Base-by-base conservation (phyloP, 2,797 vertebrate genomes). In the Hirundo rustica region DNA sequence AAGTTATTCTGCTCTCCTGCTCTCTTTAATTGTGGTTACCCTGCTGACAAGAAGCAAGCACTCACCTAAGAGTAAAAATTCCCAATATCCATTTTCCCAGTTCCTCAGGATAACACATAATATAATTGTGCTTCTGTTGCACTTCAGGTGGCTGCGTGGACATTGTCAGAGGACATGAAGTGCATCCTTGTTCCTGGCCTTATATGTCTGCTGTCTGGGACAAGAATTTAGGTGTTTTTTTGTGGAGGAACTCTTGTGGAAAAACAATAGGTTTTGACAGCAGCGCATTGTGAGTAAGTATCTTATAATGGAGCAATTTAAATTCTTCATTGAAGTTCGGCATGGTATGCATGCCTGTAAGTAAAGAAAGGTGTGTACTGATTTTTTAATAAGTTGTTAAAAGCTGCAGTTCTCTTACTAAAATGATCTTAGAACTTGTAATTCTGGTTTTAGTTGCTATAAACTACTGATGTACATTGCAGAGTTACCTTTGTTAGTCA, bases 91-190 rank as follows among this genome's bases (percentile, higher is more conserved):
- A 30, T 19, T 77, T 93, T 64, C 23, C 13, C 22, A 14, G 2
- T 84, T 90, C 16, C 18, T 64, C 19, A 75, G 66, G 13, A 25
- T 45, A 83, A 42, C 6, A 13, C 1, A 2, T 53, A 48, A 38
- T 5, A 5, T 30, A 72, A 57, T 10, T 70, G 32, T 10, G 27
- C 5, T 87, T 81, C 15, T 84, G 6, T 65, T 85, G 29, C 10
- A 13, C 61, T 92, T 66, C 66, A 66, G 44, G 22, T 78, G 73
- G 27, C 58, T 93, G 73, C 34, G 30, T 0, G 0, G 44, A 58
- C 17, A 42, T 91, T 44, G 12, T 44, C 0, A 1, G 29, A 60
- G 70, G 53, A 88, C 4, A 3, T 0, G 0, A 6, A 5, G 11
- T 58, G 4, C 0, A 0, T 61, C 30, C 54, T 76, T 58, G 75